Evolutionary conservation across 2,113 vertebrate genomes (phyloP).

Genomic region (Cichladusa arquata): DNA sequence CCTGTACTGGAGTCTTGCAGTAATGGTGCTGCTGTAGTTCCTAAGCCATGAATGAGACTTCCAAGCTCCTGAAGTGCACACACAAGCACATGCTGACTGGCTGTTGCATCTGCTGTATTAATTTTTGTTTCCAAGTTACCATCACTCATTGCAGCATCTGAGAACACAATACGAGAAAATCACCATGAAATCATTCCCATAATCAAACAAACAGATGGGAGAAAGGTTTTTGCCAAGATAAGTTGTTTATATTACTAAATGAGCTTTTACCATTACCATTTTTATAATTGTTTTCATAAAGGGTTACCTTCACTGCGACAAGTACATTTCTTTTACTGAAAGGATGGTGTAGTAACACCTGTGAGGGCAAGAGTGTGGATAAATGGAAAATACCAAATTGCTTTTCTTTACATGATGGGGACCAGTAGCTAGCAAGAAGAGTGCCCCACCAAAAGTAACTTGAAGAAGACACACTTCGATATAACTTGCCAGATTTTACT

Average conservation of each 20-base stretch:
- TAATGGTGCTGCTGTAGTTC: constrained; percentile 83
- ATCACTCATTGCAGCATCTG: constrained; percentile 81
- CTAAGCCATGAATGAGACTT: constrained; percentile 79
- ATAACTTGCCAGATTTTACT: not conserved
- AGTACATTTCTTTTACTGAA: not conserved
- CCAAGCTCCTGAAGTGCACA: constrained; percentile 91
- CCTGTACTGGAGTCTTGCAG: constrained; percentile 86
- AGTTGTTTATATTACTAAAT: not conserved
- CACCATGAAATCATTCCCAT: not conserved
- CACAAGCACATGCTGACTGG: constrained; percentile 83
- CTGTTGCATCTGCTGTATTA: constrained; percentile 72
- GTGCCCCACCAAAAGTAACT: not conserved
- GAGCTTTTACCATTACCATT: not conserved
- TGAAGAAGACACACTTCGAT: not conserved
- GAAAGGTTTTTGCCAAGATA: not conserved
- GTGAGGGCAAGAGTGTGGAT: not conserved
- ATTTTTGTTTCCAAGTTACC: constrained; percentile 79
- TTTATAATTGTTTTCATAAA: not conserved
- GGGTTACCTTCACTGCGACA: not conserved
- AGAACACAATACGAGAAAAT: constrained; percentile 7
- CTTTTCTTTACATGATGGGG: not conserved
- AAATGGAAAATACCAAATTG: not conserved
- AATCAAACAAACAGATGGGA: not conserved
- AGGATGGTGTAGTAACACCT: not conserved
- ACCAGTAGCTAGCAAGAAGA: not conserved